Evolutionary conservation across 2,888 invertebrate species (phyloP), one percentile per base, ranked within the genome.

Genomic region (Oeneis ivallda): DNA sequence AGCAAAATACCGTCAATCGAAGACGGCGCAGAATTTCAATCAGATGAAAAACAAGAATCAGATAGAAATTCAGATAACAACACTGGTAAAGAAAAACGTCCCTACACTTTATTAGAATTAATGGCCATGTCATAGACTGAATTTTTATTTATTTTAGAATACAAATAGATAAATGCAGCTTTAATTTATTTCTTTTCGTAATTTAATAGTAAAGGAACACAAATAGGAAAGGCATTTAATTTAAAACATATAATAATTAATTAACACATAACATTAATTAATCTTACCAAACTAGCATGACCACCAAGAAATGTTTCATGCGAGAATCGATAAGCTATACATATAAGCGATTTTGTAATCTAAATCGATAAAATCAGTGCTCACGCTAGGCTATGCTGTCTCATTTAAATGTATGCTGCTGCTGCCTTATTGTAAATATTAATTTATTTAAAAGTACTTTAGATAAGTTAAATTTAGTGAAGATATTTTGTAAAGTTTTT

Each of bases 61-160:
- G 64, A 72, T 4, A 76, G 76, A 65, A 71, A 76, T 37, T 58
- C 75, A 15, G 73, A 72, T 49, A 75, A 75, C 17, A 73, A 78
- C 34, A 74, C 73, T 50, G 73, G 75, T 79, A 47, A 82, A 82
- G 62, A 81, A 70, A 81, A 82, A 32, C 80, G 74, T 63, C 86
- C 83, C 56, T 83, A 79, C 70, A 87, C 83, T 74, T 80, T 91
- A 75, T 76, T 91, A 78, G 89, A 89, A 80, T 75, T 91, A 76
- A 86, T 91, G 84, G 83, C 85, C 75, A 89, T 89, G 87, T 85
- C 89, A 79, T 91, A 89, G 86, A 86, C 84, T 86, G 84, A 86
- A 67, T 32, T 68, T 66, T 43, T 45, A 68, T 64, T 15, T 34
- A 43, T 65, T 54, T 64, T 59, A 70, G 62, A 65, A 11, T 57